These are phyloP conservation scores for Lithophane leautieri DNA, from an alignment of 2,888 invertebrate genomes.

Conservation along the genomic window DNA sequence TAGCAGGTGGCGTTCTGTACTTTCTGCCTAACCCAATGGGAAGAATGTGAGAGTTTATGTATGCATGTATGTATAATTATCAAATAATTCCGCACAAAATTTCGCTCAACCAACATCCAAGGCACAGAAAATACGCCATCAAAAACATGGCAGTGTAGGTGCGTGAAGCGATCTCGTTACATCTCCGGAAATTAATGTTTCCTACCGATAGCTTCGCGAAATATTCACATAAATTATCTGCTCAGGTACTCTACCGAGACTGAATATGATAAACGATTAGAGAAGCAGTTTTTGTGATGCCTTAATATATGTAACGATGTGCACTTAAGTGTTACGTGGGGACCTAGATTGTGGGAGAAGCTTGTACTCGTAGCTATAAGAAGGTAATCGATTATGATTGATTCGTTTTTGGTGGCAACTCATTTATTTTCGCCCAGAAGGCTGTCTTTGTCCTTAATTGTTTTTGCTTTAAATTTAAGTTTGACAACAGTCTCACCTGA, in stretches of 20 bases:
- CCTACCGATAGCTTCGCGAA: slow-evolving; percentile 67
- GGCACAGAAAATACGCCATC: slow-evolving; percentile 51
- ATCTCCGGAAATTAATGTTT: slow-evolving; percentile 79
- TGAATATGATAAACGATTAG: slow-evolving; percentile 65
- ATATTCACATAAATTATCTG: slow-evolving; percentile 70
- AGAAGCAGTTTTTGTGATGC: slow-evolving; percentile 52
- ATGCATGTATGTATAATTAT: too few species aligned
- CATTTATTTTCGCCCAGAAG: slow-evolving; percentile 5
- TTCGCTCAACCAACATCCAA: slow-evolving; percentile 32
- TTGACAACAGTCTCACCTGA: slow-evolving; percentile 4
- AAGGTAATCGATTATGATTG: slow-evolving; percentile 23
- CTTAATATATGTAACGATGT: slow-evolving; percentile 47
- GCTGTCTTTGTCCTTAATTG: not conserved
- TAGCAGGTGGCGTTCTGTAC: too few species aligned
- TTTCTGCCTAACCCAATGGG: too few species aligned
- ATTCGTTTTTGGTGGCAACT: slow-evolving; percentile 3
- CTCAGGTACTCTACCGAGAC: slow-evolving; percentile 52
- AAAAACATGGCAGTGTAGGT: slow-evolving; percentile 63
- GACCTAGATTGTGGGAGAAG: slow-evolving; percentile 16
- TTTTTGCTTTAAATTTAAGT: slow-evolving; percentile 1
- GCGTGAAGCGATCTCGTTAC: slow-evolving; percentile 76
- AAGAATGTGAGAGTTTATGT: too few species aligned
- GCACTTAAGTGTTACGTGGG: slow-evolving; percentile 35
- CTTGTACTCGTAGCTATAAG: slow-evolving; percentile 3
- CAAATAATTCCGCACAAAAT: slow-evolving; percentile 28